Base-by-base conservation (phyloP, 1,140 invertebrate genomes). In the Oedothorax gibbosus region DNA sequence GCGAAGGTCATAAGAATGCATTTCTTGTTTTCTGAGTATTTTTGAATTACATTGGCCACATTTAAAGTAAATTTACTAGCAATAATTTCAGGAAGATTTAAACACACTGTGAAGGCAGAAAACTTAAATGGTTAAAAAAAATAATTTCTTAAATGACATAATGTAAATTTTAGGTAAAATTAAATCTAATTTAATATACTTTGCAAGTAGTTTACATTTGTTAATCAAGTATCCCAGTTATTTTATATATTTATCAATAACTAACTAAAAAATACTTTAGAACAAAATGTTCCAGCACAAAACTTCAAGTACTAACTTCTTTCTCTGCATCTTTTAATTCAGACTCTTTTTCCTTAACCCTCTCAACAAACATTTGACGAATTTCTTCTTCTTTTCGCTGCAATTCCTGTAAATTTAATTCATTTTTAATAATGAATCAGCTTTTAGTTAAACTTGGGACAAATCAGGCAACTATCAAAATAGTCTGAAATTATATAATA, bases 361-460 rank as follows among this genome's bases (percentile, higher is more conserved):
- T 92, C 64, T 95, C 94, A 68, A 99, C 97, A 92, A 99, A 99
- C 93, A 97, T 97, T 90, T 99, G 97, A 60, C 97, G 93, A 94
- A 99, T 98, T 90, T 99, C 97, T 89, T 99, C 97, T 89, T 99
- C 98, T 90, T 98, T 98, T 89, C 96, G 95, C 89, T 98, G 97
- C 85, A 99, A 92, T 89, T 98, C 96, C 94, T 94, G 50, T n/a
- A 57, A 65, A 50, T 7, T 6, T 49, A 71, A 60, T 14, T 60
- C 12, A n/a, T 60, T 60, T 60, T n/a, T n/a, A 35, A 35, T 35
- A 35, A 7, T 60, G 57, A 60, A n/a, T 68, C n/a, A 18, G 18
- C 5, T 21, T 62, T 62, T 0, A 11, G 60, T 62, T 62, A 62
- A 10, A n/a, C 18, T n/a, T 11, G 15, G 18, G 7, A 62, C 15